Base-by-base conservation (phyloP, 2,797 vertebrate species). In the Glossophaga mutica region DNA sequence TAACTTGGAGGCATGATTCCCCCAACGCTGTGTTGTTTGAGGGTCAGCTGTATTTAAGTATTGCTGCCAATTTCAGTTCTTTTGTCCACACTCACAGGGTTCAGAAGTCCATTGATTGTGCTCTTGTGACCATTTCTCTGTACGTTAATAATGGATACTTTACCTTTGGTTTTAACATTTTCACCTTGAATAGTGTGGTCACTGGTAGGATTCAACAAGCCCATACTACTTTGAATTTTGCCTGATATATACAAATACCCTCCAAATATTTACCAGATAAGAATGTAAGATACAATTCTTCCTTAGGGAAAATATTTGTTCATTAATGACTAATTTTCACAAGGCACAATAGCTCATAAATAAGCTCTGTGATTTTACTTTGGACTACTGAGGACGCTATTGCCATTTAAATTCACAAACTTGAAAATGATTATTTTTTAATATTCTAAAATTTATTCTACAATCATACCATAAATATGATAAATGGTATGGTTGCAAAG, bases 331-430 rank as follows among this genome's bases (percentile, higher is more conserved):
- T 26, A 50, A 26, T 96, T 94, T 95, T 91, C 55, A 39, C 57
- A 92, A 68, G 44, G 11, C 6, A 37, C 46, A 46, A 34, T 74
- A 26, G 78, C 76, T 89, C n/a, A 4, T 32, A 88, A 82, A 59
- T 81, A 81, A 86, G 62, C 34, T 24, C 55, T 81, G 6, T 50
- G 29, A 84, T 74, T 84, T 90, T 78, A 89, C 74, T 96, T 93
- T 57, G 16, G 12, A 74, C n/a, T 84, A 32, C 8, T 86, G 15
- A 29, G 9, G 83, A 87, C 44, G 8, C 42, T 74, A n/a, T 16
- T 26, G 19, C 19, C 85, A 71, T 93, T 81, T 65, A 57, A 81
- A 71, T 93, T 94, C 48, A 76, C 52, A 48, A 90, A 89, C 24
- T 82, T 86, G 67, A 67, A 84, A 90, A 81, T 90, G n/a, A 89